Base-by-base conservation (phyloP, 2,797 vertebrate species). In the Rousettus madagascariensis region DNA sequence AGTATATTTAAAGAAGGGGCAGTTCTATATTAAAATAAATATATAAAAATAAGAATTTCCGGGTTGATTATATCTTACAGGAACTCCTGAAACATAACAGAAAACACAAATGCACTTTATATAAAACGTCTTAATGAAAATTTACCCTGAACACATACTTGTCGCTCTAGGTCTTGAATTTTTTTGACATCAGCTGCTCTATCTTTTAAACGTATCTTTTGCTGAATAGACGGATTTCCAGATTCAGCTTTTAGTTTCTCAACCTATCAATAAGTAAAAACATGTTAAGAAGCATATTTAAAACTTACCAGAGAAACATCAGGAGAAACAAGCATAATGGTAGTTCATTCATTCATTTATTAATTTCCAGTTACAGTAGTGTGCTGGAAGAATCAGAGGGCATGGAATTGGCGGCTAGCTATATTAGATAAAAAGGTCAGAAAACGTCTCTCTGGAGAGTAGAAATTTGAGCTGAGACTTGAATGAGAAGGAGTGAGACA, bases 81-180 rank as follows among this genome's bases (percentile, higher is more conserved):
- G 43, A 94, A 77, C 41, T 66, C 41, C 26, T 78, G 33, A 95
- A 96, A 80, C 17, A 46, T 83, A 61, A 72, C 13, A 92, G 20
- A 82, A 85, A 88, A 51, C 13, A 72, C 79, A 96, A 85, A 75
- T 20, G 19, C 4, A 46, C 75, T 49, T 1, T 49, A 41, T 30
- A 57, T 65, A 86, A 89, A 86, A 79, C 28, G 71, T 0, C 36
- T 90, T n/a, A 55, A n/a, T 78, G 69, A 17, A 36, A 92, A 91
- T 83, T 26, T 41, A 94, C 33, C 22, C 28, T 57, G 43, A 92
- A 36, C 78, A 88, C 97, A 57, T 97, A 99, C 99, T 98, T 99
- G 99, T 93, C 98, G 98, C 94, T 99, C 99, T 78, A 99, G 98
- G 89, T 99, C 99, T 96, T 99, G 99, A 98, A 99, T 99, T 97